A percentile compares a stretch with the other conserved stretches of the same genome.
phyloP scores from a whole-genome alignment of 2,888 invertebrate genomes.

The Clostera curtula region DNA sequence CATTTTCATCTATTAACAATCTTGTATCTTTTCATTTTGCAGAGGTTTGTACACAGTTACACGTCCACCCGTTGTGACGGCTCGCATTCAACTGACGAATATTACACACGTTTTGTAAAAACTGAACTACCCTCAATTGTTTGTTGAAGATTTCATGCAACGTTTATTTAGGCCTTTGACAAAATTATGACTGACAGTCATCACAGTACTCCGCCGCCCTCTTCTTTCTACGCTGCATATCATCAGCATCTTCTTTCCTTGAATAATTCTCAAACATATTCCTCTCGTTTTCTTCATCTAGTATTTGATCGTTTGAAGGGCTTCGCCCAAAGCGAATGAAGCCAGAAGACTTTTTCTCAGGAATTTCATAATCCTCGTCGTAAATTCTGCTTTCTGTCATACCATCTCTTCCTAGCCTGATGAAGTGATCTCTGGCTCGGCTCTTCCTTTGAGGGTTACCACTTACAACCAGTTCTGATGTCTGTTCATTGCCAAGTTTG shows the following conservation, averaged over 20 bases:
- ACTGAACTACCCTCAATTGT: background rate
- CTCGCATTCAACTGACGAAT: slow-evolving; percentile 1
- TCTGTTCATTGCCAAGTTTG: slow-evolving; percentile 34
- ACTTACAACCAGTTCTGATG: slow-evolving; percentile 35
- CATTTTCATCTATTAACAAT: no score
- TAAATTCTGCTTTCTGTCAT: no score
- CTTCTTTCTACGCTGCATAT: slow-evolving; percentile 54
- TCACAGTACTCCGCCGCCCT: slow-evolving; percentile 41
- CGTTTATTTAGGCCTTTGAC: slow-evolving; percentile 12
- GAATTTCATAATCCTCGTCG: no score
- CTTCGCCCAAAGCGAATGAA: no score
- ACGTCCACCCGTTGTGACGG: slow-evolving; percentile 1
- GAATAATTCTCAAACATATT: slow-evolving; percentile 36
- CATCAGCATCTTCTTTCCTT: slow-evolving; percentile 38
- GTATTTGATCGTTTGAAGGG: no score
- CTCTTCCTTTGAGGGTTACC: slow-evolving; percentile 55
- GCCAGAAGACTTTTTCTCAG: no score
- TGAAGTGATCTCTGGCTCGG: slow-evolving; percentile 59
- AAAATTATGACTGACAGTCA: slow-evolving; percentile 54
- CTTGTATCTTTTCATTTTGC: no score
- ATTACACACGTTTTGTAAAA: slow-evolving; percentile 2
- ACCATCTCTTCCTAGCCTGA: slow-evolving; percentile 58
- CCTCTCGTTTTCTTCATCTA: no score
- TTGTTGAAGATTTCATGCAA: slow-evolving; percentile 15
- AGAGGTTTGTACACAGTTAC: no score